Evolutionary conservation across 2,888 invertebrate species (phyloP), one percentile per base, ranked within the genome.

Genomic region (Cotesia congregata): DNA sequence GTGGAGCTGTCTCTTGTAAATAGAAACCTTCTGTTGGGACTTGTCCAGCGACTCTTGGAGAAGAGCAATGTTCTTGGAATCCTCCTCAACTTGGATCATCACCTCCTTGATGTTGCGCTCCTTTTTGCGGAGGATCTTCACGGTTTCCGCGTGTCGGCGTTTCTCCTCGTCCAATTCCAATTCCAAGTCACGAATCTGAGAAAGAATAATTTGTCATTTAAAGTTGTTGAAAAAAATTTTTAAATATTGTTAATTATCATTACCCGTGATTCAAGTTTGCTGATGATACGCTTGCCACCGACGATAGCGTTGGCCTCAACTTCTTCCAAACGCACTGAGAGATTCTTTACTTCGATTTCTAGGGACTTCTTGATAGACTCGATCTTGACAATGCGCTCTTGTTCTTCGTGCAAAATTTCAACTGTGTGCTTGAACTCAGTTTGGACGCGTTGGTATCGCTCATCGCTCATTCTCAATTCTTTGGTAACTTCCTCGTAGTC

Each of bases 401-500:
- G 97, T 90, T 98, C 98, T 90, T 98, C 98, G 90, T 98, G 97
- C 87, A 98, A 92, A 86, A 95, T 93, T 90, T 98, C 98, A 76
- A 97, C 95, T 86, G 97, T 96, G 91, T 97, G 97, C 91, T 97
- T 97, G 88, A 98, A 92, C 90, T 98, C 98, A 89, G 94, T 93
- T 92, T 95, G 91, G 83, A 97, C 95, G 90, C 97, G 95, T 92
- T 97, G 97, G 93, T 94, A 97, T 91, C 97, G 95, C 91, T 98
- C 98, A 90, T 98, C 98, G 88, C 94, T 94, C 85, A 97, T 93
- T 90, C 96, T 95, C 88, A 98, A 92, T 90, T 98, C 98, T 91
- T 97, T 97, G 90, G 96, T 96, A 88, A 98, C 96, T 91, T 99
- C 99, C 90, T 99, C 99, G 90, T 99, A 97, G 91, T 99, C 99